These are phyloP conservation scores for Eupeodes corollae DNA, from an alignment of 1,140 invertebrate species.

Conservation along the genomic window DNA sequence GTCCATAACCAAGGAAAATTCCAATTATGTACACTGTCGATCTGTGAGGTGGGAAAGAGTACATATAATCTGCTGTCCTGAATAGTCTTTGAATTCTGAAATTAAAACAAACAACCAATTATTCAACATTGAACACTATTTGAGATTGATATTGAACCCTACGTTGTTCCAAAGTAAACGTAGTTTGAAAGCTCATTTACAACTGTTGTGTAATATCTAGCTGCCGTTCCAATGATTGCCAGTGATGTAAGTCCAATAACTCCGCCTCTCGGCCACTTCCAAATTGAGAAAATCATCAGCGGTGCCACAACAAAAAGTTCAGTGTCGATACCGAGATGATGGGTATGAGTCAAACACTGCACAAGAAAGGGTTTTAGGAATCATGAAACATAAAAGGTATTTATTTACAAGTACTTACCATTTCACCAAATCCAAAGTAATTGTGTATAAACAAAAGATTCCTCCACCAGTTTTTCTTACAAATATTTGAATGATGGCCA, in stretches of 20 bases:
- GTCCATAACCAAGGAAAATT: slow-evolving; percentile 48
- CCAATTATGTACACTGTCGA: slow-evolving; percentile 62
- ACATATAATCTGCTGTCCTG: slow-evolving; percentile 57
- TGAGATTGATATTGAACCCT: slow-evolving; percentile 30
- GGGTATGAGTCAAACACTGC: slow-evolving; percentile 58
- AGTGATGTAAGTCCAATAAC: slow-evolving; percentile 37
- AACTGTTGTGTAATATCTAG: slow-evolving; percentile 50
- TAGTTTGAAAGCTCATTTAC: slow-evolving; percentile 47
- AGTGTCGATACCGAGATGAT: slow-evolving; percentile 72
- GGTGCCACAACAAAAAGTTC: slow-evolving; percentile 66
- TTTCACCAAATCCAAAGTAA: slow-evolving; percentile 54
- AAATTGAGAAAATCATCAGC: slow-evolving; percentile 51
- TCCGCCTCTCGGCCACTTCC: slow-evolving; percentile 46
- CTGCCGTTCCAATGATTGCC: slow-evolving; percentile 44
- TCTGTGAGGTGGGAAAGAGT: slow-evolving; percentile 55
- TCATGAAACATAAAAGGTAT: neutral
- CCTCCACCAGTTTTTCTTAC: slow-evolving; percentile 50
- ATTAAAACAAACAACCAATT: slow-evolving; percentile 8
- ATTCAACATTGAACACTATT: neutral
- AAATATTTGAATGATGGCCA: slow-evolving; percentile 48
- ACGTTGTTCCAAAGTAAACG: slow-evolving; percentile 56
- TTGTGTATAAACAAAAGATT: slow-evolving; percentile 54
- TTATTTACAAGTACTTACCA: slow-evolving; percentile 35
- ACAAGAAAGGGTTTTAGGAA: slow-evolving; percentile 7
- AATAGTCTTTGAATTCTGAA: slow-evolving; percentile 53